phyloP scores from a whole-genome alignment of 2,113 vertebrate species.

The Thomomys bottae region DNA sequence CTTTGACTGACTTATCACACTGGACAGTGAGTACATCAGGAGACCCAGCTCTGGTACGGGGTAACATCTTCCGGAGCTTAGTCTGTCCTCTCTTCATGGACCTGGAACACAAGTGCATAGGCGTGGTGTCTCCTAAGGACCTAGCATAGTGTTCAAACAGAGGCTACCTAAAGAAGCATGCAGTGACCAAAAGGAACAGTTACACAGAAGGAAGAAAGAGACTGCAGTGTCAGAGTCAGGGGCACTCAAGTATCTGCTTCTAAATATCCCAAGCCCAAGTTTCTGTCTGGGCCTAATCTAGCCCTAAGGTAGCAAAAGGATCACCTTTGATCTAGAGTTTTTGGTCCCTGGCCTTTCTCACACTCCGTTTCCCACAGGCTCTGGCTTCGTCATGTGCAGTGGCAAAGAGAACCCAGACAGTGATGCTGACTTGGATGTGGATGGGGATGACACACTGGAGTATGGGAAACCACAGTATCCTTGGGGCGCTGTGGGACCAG shows the following conservation, averaged over 20 bases:
- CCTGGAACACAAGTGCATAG: conserved; percentile 13
- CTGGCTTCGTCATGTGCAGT: conserved; percentile 97
- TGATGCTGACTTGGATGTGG: conserved; percentile 97
- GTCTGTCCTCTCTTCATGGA: conserved; percentile 41
- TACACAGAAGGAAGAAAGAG: background rate
- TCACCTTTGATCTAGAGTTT: background rate
- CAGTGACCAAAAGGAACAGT: background rate
- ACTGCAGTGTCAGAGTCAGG: background rate
- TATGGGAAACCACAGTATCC: conserved; percentile 99
- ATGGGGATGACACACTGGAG: conserved; percentile 98
- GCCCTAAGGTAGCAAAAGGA: background rate
- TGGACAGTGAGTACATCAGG: background rate
- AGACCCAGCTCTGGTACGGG: background rate
- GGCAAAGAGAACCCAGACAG: conserved; percentile 98
- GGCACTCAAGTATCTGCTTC: background rate
- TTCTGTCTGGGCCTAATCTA: background rate
- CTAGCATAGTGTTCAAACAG: background rate
- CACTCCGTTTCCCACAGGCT: conserved; percentile 86
- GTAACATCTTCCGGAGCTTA: background rate
- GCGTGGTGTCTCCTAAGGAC: background rate
- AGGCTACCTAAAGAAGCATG: conserved; percentile 6
- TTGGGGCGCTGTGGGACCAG: conserved; percentile 73
- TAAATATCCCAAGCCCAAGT: background rate
- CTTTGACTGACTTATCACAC: conserved; percentile 3
- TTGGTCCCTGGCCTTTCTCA: conserved; percentile 21